These are phyloP conservation scores for Fragum whitleyi DNA, from an alignment of 2,888 invertebrate genomes.

Conservation along the genomic window DNA sequence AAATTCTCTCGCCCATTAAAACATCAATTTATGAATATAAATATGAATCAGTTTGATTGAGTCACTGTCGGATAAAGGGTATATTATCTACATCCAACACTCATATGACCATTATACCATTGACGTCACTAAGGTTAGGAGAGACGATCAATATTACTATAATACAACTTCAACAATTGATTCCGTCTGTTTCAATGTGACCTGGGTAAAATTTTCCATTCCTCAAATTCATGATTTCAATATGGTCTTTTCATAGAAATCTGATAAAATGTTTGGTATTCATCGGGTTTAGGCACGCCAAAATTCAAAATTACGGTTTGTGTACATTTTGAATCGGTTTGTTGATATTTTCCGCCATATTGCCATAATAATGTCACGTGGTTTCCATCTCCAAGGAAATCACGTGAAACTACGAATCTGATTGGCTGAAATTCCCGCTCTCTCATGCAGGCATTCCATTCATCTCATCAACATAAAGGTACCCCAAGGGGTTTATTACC, in stretches of 20 bases:
- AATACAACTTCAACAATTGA: background rate
- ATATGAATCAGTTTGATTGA: background rate
- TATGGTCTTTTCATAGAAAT: background rate
- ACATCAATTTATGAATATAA: background rate
- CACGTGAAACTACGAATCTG: constrained; percentile 56
- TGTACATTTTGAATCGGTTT: constrained; percentile 38
- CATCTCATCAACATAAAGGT: constrained; percentile 66
- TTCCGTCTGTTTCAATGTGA: background rate
- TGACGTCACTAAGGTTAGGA: constrained; percentile 14
- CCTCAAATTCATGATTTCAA: background rate
- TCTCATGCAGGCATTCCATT: constrained; percentile 74
- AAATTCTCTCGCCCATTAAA: too few species aligned
- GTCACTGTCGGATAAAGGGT: background rate
- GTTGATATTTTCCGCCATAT: constrained; percentile 66
- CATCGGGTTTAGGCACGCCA: constrained; percentile 13
- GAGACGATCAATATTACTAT: constrained; percentile 12
- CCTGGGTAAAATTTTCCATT: constrained; percentile 18
- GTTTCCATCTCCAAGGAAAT: constrained; percentile 55
- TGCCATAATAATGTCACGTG: constrained; percentile 52
- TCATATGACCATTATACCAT: constrained; percentile 14
- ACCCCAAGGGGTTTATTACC: constrained; percentile 1
- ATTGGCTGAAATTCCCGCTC: constrained; percentile 67
- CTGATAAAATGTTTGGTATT: constrained; percentile 1
- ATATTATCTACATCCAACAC: background rate
- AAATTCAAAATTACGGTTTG: constrained; percentile 24